Base-by-base conservation (phyloP, 1,140 invertebrate genomes). In the Pseudomyrmex concolor region DNA sequence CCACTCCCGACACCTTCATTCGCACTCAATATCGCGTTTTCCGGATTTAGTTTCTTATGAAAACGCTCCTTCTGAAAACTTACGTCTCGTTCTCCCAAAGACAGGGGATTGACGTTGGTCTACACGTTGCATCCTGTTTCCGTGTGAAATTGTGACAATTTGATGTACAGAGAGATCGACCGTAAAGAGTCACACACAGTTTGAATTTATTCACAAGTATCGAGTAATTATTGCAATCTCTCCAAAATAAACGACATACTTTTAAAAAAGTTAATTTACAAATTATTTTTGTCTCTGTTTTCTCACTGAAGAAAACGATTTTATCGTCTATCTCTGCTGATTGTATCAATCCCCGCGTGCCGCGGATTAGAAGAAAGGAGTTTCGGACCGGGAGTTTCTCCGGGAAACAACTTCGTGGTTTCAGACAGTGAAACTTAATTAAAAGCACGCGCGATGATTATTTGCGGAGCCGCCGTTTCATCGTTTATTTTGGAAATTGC, bases 401-500 rank as follows among this genome's bases (percentile, higher is more conserved):
- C 34, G 34, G 51, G 74, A 62, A 73, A 82, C 59, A 74, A 34
- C 34, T 34, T 7, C 54, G 63, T 78, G 72, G 89, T 90, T 89
- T 86, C 87, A 90, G 90, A 92, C 92, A 91, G 90, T 85, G 91
- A 84, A 93, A 94, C 92, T 94, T 94, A 94, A 94, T 94, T 94
- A 94, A 94, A 94, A 94, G 94, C 94, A 94, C 91, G 93, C 94
- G 92, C 93, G 91, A 94, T 94, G 93, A 94, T 94, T 94, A 94
- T 94, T 94, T 94, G 92, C 92, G 84, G 91, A 94, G 91, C 86
- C 77, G 84, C 88, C 84, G 90, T 90, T 90, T 91, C 90, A 87
- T 88, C 92, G 93, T 94, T 94, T 94, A 94, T 94, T 94, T 94
- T 94, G 93, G 94, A 94, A 94, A 94, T 94, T 94, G 93, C 93